phyloP scores from a whole-genome alignment of 2,888 invertebrate genomes.

The Gordius sp. region DNA sequence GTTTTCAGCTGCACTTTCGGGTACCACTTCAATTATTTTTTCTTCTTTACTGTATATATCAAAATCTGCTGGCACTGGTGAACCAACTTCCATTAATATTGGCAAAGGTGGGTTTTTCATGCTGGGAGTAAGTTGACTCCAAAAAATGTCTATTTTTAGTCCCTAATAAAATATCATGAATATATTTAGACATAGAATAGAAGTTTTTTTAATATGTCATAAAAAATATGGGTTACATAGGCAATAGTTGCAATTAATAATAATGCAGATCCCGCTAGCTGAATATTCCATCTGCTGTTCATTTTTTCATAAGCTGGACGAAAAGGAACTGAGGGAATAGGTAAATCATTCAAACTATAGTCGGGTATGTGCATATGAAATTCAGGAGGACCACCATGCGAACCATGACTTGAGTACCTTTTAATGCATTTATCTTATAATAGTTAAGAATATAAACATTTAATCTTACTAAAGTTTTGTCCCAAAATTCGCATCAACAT shows the following conservation, averaged over 20 bases:
- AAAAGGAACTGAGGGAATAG: neutral
- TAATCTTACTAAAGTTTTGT: no score
- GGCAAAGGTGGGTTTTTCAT: slow-evolving; percentile 6
- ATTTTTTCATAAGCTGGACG: neutral
- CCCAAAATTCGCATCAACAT: no score
- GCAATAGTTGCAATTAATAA: neutral
- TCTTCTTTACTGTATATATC: no score
- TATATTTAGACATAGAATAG: neutral
- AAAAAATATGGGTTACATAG: neutral
- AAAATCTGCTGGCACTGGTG: neutral
- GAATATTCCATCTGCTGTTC: slow-evolving; percentile 4
- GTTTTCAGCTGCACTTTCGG: no score
- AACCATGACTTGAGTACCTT: slow-evolving; percentile 4
- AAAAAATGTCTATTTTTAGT: slow-evolving; percentile 1
- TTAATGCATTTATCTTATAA: neutral
- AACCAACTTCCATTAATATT: neutral
- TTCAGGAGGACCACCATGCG: slow-evolving; percentile 13
- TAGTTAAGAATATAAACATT: neutral
- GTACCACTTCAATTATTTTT: no score
- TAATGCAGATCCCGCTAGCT: neutral
- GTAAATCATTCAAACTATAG: slow-evolving; percentile 7
- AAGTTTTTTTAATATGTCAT: neutral
- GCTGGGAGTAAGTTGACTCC: neutral
- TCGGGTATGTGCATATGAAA: neutral
- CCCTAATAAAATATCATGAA: neutral